phyloP scores from a whole-genome alignment of 2,797 vertebrate species.

The Oreonectes daqikongensis region DNA sequence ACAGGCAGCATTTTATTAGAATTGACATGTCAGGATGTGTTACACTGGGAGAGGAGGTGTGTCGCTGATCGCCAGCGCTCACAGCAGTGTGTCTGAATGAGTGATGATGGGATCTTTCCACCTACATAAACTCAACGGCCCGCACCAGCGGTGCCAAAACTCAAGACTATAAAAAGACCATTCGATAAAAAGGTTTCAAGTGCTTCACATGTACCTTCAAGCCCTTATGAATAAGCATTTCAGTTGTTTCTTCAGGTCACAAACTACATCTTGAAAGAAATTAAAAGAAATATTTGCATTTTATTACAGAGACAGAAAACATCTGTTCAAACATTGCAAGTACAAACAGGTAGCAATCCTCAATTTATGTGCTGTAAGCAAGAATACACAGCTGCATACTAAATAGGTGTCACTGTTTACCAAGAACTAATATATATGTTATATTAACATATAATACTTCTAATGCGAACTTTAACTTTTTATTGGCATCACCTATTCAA shows the following conservation, averaged over 20 bases:
- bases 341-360: neutral
- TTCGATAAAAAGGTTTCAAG: neutral
- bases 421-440: too few relatives aligned
- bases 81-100: neutral
- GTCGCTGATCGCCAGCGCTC: neutral
- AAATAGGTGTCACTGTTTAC: too few relatives aligned
- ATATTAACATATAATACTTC: too few relatives aligned
- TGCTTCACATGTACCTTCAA: neutral
- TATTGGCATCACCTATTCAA: too few relatives aligned
- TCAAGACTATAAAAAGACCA: conserved; percentile 9
- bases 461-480: too few relatives aligned
- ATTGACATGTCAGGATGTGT: neutral
- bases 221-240: neutral
- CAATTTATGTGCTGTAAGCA: conserved; percentile 2
- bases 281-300: neutral
- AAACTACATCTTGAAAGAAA: neutral
- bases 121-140: conserved; percentile 6
- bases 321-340: conserved; percentile 27
- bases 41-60: neutral
- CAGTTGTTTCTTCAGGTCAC: neutral
- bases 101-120: conserved; percentile 9
- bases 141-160: neutral
- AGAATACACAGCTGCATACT: too few relatives aligned
- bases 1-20: neutral
- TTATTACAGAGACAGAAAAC: conserved; percentile 8